These are phyloP conservation scores for Chaetodon trifascialis DNA, from an alignment of 2,113 vertebrate species.

Conservation along the genomic window DNA sequence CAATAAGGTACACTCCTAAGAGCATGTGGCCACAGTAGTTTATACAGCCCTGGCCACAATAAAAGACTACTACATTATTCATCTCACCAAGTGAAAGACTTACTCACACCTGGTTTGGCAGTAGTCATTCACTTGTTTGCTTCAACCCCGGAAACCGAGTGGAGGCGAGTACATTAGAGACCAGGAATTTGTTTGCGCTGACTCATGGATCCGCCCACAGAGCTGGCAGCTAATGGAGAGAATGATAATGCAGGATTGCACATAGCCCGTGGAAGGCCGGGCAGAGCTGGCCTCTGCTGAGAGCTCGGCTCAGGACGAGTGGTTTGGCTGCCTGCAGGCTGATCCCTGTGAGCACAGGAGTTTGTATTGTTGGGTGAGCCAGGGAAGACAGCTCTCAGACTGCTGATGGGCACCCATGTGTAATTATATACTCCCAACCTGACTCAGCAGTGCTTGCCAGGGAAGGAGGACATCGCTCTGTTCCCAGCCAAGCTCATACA, in stretches of 20 bases:
- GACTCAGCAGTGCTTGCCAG: conserved; percentile 75
- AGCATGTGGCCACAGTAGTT: conserved; percentile 40
- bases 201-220: conserved; percentile 66
- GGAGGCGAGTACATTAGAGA: conserved; percentile 51
- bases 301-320: conserved; percentile 50
- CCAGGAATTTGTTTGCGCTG: conserved; percentile 62
- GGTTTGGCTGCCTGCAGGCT: conserved; percentile 46
- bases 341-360: conserved; percentile 55
- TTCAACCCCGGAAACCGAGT: conserved; percentile 44
- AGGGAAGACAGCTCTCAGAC: conserved; percentile 54
- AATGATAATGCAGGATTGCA: conserved; percentile 63
- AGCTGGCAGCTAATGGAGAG: conserved; percentile 51
- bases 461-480: conserved; percentile 57
- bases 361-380: conserved; percentile 61
- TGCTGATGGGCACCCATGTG: conserved; percentile 76
- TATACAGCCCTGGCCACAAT: conserved; percentile 46
- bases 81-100: conserved; percentile 33
- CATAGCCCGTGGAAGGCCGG: conserved; percentile 28
- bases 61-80: conserved; percentile 49
- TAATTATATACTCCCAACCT: conserved; percentile 77
- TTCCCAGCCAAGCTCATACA: conserved; percentile 55
- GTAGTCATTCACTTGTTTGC: conserved; percentile 28
- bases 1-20: background rate
- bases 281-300: conserved; percentile 30
- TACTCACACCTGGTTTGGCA: conserved; percentile 57